Percentiles rank a stretch among this genome's conserved stretches.
Evolutionary conservation across 2,113 vertebrate species (phyloP).

Genomic region (Collichthys lucidus): DNA sequence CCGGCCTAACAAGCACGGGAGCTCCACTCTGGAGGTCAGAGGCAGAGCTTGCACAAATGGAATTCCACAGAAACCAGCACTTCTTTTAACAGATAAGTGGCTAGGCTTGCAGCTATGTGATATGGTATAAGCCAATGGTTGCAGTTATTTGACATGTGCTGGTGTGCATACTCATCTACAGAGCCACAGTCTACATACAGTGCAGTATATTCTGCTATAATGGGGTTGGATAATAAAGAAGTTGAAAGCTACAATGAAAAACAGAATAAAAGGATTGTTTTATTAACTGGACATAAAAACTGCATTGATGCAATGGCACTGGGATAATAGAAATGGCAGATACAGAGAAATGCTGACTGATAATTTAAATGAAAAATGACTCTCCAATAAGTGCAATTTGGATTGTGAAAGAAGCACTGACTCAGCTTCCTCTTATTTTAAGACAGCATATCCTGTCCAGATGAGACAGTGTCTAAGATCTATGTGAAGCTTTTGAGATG

Average conservation of each 20-base stretch:
- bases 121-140: constrained; percentile 54
- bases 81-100: constrained; percentile 75
- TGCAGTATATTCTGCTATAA: neutral
- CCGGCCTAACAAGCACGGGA: constrained; percentile 78
- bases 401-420: neutral
- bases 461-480: neutral
- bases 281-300: neutral
- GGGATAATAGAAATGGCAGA: neutral
- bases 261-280: neutral
- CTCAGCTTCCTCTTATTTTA: neutral
- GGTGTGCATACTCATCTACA: constrained; percentile 34
- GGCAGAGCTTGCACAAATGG: constrained; percentile 72
- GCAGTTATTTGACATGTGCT: constrained; percentile 50
- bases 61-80: constrained; percentile 76
- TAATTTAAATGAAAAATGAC: neutral
- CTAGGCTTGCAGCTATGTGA: constrained; percentile 58
- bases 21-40: constrained; percentile 76
- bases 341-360: neutral
- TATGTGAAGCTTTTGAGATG: no score
- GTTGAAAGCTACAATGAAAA: neutral
- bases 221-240: neutral
- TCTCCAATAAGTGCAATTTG: neutral
- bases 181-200: neutral
- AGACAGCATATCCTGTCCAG: neutral
- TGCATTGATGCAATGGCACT: neutral